Evolutionary conservation across 1,140 invertebrate species (phyloP), one percentile per base, ranked within the genome.

Genomic region (Paramacrobiotus metropolitanus): DNA sequence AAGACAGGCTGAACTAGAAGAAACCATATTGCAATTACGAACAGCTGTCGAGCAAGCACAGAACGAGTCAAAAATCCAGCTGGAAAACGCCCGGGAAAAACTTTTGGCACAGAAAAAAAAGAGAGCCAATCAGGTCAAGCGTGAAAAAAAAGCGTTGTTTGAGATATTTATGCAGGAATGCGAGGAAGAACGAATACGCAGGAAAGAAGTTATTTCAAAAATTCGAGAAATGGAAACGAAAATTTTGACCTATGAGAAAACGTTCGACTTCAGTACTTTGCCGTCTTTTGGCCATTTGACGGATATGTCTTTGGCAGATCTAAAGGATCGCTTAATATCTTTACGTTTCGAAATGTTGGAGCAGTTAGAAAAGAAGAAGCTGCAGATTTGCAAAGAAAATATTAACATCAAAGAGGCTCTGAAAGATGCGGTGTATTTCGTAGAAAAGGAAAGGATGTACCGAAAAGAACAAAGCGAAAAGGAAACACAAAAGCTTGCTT

Each of bases 241-340:
- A 28, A 55, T 55, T 24, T 20, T 15, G 4, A 28, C 15, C 48
- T 55, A 55, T 24, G 48, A 55, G 48, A 15, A 24, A 24, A 24
- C 24, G 15, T 55, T 55, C 48, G 48, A 55, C 24, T 55, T 55
- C 48, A 24, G 24, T 24, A 24, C 15, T 15, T 9, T 55, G 15
- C 48, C 15, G 4, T 24, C 15, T 15, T 55, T 20, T 24, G 48
- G 48, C 48, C 4, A 15, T 24, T 28, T 55, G 48, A 55, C 48
- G 15, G 48, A 55, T 24, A 55, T 55, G 48, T 55, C 48, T 15
- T 24, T 55, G 48, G 48, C 48, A 15, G 48, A 55, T 24, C 48
- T 55, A 24, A 15, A 55, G 24, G 48, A 15, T 28, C 15, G 24
- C 15, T 24, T 55, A 24, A 55, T 55, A 20, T 15, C 48, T 24